These are phyloP conservation scores for Halcyon senegalensis DNA, from an alignment of 2,113 vertebrate species.

Conservation along the genomic window DNA sequence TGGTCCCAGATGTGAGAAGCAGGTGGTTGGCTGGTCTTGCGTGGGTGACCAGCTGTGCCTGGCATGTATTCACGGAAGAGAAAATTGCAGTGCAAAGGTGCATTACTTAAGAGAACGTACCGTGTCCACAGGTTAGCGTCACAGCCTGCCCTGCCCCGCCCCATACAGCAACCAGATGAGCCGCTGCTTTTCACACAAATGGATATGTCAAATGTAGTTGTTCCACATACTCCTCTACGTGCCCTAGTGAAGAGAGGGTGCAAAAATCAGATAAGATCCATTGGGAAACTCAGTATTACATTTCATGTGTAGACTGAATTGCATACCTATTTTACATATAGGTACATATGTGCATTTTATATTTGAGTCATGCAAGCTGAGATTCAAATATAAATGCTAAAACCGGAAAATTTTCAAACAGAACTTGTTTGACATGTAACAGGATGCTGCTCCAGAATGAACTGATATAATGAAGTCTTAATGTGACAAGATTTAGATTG, in stretches of 20 bases:
- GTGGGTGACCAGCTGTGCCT: not conserved
- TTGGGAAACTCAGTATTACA: not conserved
- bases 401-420: not conserved
- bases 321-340: not conserved
- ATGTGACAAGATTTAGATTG: not conserved
- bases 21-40: not conserved
- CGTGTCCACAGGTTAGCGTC: not conserved
- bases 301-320: not conserved
- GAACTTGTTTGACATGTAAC: not conserved
- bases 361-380: not conserved
- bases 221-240: not conserved
- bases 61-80: not conserved
- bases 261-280: not conserved
- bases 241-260: not conserved
- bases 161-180: not conserved
- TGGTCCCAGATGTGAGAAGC: constrained; percentile 20
- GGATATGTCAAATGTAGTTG: not conserved
- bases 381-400: not conserved
- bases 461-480: not conserved
- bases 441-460: not conserved
- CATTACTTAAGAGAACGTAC: not conserved
- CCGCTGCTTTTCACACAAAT: not conserved
- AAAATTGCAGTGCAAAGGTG: not conserved
- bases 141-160: not conserved
- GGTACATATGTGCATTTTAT: not conserved